Conservation (phyloP, 2,888 invertebrate genomes). For the Lepidochrysops patricia region DNA sequence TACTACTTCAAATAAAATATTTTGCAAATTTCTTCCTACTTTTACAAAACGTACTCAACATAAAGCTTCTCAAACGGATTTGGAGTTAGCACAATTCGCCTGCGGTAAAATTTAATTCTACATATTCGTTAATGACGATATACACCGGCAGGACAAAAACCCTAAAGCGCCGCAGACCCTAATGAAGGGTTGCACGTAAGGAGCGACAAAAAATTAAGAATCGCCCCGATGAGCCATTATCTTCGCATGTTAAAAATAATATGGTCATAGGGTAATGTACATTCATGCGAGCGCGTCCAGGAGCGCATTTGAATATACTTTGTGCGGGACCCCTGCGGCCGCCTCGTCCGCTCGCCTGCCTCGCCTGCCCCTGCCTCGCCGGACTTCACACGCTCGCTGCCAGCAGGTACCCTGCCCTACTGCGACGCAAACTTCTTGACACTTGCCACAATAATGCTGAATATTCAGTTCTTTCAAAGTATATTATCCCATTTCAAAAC, state of each 20-base stretch:
- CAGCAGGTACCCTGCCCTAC: conserved; percentile 32
- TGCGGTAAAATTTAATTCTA: conserved; percentile 35
- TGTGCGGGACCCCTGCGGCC: conserved; percentile 53
- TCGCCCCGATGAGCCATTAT: conserved; percentile 73
- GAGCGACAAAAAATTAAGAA: conserved; percentile 70
- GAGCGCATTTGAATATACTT: conserved; percentile 69
- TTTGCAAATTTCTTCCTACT: not conserved
- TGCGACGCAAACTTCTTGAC: conserved; percentile 22
- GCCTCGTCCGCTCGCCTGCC: too few relatives aligned
- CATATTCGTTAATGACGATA: conserved; percentile 59
- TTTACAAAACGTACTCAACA: not conserved
- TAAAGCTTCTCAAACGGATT: conserved; percentile 2
- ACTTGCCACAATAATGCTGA: conserved; percentile 15
- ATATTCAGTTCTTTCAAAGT: not conserved
- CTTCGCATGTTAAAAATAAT: conserved; percentile 72
- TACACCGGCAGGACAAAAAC: conserved; percentile 60
- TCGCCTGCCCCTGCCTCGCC: conserved; percentile 35
- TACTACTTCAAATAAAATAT: too few relatives aligned
- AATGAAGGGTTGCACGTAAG: conserved; percentile 60
- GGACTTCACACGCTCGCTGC: conserved; percentile 71
- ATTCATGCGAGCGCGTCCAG: conserved; percentile 70
- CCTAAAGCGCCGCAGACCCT: conserved; percentile 64
- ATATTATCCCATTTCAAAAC: not conserved
- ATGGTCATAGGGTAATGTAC: conserved; percentile 71
- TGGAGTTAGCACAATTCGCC: conserved; percentile 23